Conservation (phyloP, 2,113 vertebrate species). For the Seriola rivoliana region DNA sequence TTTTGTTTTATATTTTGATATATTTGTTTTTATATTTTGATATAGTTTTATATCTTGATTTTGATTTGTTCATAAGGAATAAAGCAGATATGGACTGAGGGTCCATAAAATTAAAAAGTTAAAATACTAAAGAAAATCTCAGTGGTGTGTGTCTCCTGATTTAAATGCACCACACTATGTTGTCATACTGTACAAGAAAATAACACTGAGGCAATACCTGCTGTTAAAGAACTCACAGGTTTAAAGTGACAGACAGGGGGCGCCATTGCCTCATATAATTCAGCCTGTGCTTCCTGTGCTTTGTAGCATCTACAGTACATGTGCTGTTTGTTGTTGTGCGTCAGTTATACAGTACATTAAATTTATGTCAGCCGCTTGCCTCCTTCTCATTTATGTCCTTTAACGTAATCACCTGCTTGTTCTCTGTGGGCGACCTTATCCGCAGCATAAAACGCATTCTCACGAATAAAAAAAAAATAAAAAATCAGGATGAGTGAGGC, state of each 20-base stretch:
- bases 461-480: neutral
- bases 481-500: neutral
- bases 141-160: neutral
- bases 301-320: neutral
- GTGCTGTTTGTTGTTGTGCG: neutral
- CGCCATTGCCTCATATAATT: slow-evolving; percentile 18
- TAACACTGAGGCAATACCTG: neutral
- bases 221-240: neutral
- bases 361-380: neutral
- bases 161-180: neutral
- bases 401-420: neutral
- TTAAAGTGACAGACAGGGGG: slow-evolving; percentile 32
- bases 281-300: neutral
- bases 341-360: neutral
- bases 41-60: neutral
- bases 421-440: neutral
- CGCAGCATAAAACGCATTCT: too few relatives aligned
- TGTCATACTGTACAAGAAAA: neutral
- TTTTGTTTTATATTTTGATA: neutral
- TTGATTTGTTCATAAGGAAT: neutral
- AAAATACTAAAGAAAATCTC: neutral
- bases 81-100: neutral
- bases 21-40: too few relatives aligned
- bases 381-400: neutral
- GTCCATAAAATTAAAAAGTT: neutral